Evolutionary conservation across 2,113 vertebrate species (phyloP).

Genomic region (Urocolius indicus): DNA sequence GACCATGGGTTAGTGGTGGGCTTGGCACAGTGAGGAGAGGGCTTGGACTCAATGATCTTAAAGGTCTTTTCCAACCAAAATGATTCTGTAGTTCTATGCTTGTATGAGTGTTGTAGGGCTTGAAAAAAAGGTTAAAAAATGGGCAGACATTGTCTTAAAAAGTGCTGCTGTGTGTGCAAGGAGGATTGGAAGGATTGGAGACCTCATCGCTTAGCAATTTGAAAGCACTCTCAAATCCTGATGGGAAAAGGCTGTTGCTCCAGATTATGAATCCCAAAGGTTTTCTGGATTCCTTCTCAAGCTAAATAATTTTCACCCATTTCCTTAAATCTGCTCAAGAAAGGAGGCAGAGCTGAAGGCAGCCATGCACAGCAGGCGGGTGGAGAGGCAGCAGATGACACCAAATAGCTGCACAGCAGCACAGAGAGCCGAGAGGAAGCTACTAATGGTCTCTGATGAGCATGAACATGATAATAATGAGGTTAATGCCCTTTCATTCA

Average conservation of each 20-base stretch:
- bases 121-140: background rate
- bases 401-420: background rate
- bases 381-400: background rate
- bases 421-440: background rate
- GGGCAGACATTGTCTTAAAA: background rate
- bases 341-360: background rate
- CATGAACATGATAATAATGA: background rate
- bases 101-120: rapidly evolving
- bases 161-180: background rate
- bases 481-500: slow-evolving; percentile 59
- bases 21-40: no score
- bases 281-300: background rate
- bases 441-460: slow-evolving; percentile 37
- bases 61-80: no score
- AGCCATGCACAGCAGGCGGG: background rate
- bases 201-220: background rate
- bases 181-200: background rate
- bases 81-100: background rate
- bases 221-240: background rate
- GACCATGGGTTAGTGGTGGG: no score
- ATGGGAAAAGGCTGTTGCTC: background rate
- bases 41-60: no score
- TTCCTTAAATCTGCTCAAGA: background rate
- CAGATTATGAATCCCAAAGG: background rate
- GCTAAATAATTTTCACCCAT: background rate